Evolutionary conservation across 2,113 vertebrate genomes (phyloP), one percentile per base, ranked within the genome.

Genomic region (Cepphus grylle): DNA sequence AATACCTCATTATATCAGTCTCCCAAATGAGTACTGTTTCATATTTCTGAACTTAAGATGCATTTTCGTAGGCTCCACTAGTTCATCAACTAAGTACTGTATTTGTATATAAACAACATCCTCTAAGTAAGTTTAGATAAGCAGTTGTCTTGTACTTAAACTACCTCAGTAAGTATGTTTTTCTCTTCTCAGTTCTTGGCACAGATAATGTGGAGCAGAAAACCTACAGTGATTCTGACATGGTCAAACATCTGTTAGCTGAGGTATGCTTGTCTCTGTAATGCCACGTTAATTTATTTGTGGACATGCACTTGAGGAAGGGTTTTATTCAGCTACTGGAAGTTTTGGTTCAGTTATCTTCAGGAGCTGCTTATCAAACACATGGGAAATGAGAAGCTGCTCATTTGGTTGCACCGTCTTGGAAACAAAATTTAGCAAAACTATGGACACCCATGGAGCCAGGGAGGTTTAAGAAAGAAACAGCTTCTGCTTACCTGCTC

Each of bases 241-340:
- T 99, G 98, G 98, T 99, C 79, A 99, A 98, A 38, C 99, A 99
- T 94, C 98, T 99, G 56, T 93, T 99, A 94, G 98, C 99, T 67
- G 99, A 99, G 99, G 99, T 99, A 97, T 49, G 93, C 34, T 80
- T 6, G 1, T 94, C 42, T 81, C 61, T 66, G 12, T 56, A 47
- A 17, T 11, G 5, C 62, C 86, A 0, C 47, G 16, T 47, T 71
- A 49, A 32, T 84, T 5, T 25, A 61, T 36, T 45, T 84, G 42
- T 52, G 52, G 52, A 50, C 12, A 3, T n/a, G 80, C 8, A 7
- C 69, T 80, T 91, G 47, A 81, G n/a, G 42, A 80, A 69, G 9
- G 20, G 10, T 40, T 86, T 95, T 91, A 12, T 74, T 88, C 50
- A 84, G 22, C 62, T 91, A 8, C 69, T 86, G 52, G 25, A 49